Conservation (phyloP, 2,888 invertebrate species). For the Sinhomidia bicolor region DNA sequence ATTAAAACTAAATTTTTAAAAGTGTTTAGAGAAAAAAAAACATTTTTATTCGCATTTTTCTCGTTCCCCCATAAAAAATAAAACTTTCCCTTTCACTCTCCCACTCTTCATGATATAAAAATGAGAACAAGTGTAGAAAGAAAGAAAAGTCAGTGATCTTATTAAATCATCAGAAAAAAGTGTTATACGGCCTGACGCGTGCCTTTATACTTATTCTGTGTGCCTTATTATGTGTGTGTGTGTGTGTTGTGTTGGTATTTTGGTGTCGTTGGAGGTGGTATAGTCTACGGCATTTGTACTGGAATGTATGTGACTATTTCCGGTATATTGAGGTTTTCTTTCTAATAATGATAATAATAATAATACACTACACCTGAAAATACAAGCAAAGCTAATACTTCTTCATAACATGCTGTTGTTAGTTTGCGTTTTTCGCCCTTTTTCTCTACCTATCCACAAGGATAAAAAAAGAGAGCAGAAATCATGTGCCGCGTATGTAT, state of each 20-base stretch:
- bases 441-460: neutral
- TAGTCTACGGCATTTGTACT: neutral
- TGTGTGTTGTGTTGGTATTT: neutral
- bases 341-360: neutral
- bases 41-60: neutral
- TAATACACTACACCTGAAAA: neutral
- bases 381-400: neutral
- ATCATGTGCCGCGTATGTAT: neutral
- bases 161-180: conserved; percentile 48
- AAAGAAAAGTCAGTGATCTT: conserved; percentile 54
- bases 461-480: neutral
- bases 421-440: neutral
- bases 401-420: neutral
- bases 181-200: neutral
- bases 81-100: conserved; percentile 36
- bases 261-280: neutral
- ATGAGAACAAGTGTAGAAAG: neutral
- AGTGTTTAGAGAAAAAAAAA: conserved; percentile 1
- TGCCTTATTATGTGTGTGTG: neutral
- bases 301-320: neutral
- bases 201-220: neutral
- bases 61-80: neutral
- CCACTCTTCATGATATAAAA: neutral
- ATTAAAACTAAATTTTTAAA: conserved; percentile 64
- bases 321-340: neutral